A percentile compares a stretch with the other conserved stretches of the same genome.
Conservation (phyloP, 1,140 invertebrate genomes). For the Charaxes varanes region DNA sequence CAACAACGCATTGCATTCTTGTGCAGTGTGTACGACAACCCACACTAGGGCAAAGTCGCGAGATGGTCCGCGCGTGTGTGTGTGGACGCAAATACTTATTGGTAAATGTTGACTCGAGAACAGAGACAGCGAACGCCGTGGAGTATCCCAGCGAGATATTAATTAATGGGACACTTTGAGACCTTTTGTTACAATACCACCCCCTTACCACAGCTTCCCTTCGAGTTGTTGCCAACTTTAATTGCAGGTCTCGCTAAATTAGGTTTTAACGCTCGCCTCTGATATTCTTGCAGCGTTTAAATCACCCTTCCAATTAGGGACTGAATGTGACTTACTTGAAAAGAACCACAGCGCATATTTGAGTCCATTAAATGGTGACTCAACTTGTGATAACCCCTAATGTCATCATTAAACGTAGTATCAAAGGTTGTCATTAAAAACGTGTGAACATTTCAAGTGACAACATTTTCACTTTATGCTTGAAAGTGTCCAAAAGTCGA, state of each 20-base stretch:
- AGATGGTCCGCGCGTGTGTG: slow-evolving; percentile 33
- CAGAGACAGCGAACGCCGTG: slow-evolving; percentile 20
- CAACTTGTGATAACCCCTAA: no score
- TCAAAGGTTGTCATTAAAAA: no score
- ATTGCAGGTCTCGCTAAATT: slow-evolving; percentile 15
- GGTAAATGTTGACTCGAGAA: slow-evolving; percentile 59
- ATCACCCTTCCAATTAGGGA: no score
- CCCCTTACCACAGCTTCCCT: slow-evolving; percentile 6
- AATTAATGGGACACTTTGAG: slow-evolving; percentile 10
- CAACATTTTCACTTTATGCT: no score
- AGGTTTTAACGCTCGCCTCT: no score
- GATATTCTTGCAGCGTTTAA: slow-evolving; percentile 1
- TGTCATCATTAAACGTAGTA: no score
- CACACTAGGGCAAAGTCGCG: slow-evolving; percentile 23
- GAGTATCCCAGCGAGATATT: slow-evolving; percentile 6
- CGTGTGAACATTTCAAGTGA: no score
- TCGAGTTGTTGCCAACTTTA: slow-evolving; percentile 14
- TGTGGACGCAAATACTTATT: slow-evolving; percentile 69
- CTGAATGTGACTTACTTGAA: no score
- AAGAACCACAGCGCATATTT: no score
- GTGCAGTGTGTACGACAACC: slow-evolving; percentile 53
- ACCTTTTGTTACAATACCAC: slow-evolving; percentile 11
- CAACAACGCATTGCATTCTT: slow-evolving; percentile 73
- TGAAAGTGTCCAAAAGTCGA: no score
- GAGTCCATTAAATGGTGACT: no score